Conservation (phyloP, 2,113 vertebrate species). For the Diglossa brunneiventris region DNA sequence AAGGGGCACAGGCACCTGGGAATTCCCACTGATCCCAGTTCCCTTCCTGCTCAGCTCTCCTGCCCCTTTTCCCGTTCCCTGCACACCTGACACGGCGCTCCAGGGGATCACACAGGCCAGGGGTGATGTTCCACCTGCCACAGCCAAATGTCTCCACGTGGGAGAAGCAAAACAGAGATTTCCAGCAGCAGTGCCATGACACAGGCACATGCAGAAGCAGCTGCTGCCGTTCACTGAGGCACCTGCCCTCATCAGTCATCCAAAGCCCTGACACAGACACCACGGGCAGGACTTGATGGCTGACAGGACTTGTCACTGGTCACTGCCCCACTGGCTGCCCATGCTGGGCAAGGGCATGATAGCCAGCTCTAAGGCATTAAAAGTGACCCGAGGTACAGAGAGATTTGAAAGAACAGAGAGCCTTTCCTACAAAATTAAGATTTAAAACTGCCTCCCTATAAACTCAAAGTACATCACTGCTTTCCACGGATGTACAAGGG, state of each 20-base stretch:
- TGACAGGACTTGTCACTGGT: neutral
- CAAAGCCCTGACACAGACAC: neutral
- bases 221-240: neutral
- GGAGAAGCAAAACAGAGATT: fast-evolving
- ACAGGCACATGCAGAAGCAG: fast-evolving
- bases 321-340: neutral
- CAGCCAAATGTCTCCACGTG: fast-evolving
- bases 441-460: neutral
- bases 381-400: neutral
- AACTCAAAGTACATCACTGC: neutral
- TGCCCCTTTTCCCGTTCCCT: neutral
- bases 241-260: neutral
- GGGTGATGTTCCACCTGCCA: neutral
- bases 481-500: neutral
- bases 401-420: neutral
- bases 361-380: neutral
- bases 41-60: neutral
- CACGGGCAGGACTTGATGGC: fast-evolving
- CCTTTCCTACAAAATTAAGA: neutral
- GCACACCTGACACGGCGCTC: neutral
- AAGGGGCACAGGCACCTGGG: neutral
- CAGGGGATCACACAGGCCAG: neutral
- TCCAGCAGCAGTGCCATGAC: neutral
- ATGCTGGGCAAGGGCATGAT: neutral
- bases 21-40: neutral